Percentiles rank a stretch among this genome's conserved stretches.
Evolutionary conservation across 2,113 vertebrate species (phyloP).

Genomic region (Mesitornis unicolor): DNA sequence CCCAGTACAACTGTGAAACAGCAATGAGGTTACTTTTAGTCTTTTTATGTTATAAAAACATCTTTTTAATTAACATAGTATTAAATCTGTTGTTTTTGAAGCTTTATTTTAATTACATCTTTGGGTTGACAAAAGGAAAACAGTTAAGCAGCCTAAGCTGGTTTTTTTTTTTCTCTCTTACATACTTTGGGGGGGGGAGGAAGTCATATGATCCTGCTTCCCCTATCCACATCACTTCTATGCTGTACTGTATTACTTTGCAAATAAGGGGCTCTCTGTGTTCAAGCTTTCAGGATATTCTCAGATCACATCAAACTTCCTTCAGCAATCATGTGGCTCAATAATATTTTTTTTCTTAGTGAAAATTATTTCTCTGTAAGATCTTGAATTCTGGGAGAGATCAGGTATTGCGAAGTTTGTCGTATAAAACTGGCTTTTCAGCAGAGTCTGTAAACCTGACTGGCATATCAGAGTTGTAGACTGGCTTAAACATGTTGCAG

Average conservation of each 20-base stretch:
- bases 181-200: background rate
- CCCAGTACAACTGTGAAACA: background rate
- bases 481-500: background rate
- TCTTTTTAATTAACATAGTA: background rate
- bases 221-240: background rate
- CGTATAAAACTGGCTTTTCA: background rate
- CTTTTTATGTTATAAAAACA: background rate
- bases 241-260: background rate
- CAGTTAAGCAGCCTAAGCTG: background rate
- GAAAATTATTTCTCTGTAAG: background rate
- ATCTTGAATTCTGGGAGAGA: background rate
- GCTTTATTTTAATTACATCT: background rate
- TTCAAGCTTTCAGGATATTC: background rate
- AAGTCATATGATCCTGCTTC: background rate
- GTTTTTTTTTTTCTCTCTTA: background rate
- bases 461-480: background rate
- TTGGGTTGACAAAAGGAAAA: background rate
- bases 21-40: background rate
- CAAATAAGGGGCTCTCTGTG: background rate
- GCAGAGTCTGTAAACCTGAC: background rate
- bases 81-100: background rate
- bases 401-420: background rate
- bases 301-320: background rate
- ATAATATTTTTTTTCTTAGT: background rate
- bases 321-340: background rate